These are phyloP conservation scores for Micoletzkya japonica DNA, from an alignment of 2,888 invertebrate species.

Conservation along the genomic window DNA sequence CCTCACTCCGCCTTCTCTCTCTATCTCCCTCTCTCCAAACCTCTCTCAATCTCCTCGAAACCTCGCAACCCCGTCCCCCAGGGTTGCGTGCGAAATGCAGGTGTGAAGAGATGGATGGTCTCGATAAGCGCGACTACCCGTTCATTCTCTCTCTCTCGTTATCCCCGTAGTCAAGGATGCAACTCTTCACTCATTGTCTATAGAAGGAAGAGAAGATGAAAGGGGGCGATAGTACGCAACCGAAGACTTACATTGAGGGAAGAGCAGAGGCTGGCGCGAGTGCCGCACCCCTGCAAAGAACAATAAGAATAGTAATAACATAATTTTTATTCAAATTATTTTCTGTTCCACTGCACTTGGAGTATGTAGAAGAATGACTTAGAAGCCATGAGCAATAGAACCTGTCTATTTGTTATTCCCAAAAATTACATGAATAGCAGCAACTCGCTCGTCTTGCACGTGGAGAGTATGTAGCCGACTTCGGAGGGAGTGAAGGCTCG, in stretches of 20 bases:
- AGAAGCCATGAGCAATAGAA: too few species aligned
- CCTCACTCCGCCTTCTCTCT: slow-evolving; percentile 1
- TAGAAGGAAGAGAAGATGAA: not conserved
- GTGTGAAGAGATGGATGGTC: not conserved
- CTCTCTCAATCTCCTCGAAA: slow-evolving; percentile 3
- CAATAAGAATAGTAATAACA: too few species aligned
- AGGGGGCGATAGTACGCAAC: not conserved
- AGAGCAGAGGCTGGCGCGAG: slow-evolving; percentile 12
- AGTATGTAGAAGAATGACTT: too few species aligned
- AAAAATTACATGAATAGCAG: too few species aligned
- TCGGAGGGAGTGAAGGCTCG: too few species aligned
- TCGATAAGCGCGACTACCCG: not conserved
- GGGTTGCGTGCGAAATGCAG: not conserved
- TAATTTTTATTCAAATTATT: not conserved
- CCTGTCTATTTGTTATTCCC: too few species aligned
- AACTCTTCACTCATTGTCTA: not conserved
- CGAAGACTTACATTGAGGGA: slow-evolving; percentile 13
- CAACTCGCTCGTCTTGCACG: too few species aligned
- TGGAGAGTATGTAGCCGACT: too few species aligned
- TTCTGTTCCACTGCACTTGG: too few species aligned
- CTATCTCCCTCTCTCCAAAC: slow-evolving; percentile 10
- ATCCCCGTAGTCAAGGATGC: too few species aligned
- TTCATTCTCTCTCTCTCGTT: not conserved
- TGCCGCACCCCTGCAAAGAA: slow-evolving; percentile 19
- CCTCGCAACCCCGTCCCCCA: not conserved